A percentile compares a stretch with the other conserved stretches of the same genome.
phyloP scores from a whole-genome alignment of 2,888 invertebrate species.

The Hyalella azteca region DNA sequence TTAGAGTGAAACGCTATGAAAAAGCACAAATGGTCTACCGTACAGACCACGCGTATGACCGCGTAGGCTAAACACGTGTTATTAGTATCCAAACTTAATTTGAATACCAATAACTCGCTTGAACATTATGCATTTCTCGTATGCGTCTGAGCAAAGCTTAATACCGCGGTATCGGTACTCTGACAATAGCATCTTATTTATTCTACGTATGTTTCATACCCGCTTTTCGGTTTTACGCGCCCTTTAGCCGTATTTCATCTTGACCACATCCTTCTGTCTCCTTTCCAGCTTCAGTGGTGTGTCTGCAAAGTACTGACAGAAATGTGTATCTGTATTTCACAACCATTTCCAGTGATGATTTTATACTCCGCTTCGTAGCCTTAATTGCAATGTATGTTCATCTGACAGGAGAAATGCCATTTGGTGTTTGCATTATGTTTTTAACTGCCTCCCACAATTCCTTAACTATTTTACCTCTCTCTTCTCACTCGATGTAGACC shows the following conservation, averaged over 20 bases:
- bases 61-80: too few relatives aligned
- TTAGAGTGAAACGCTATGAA: too few relatives aligned
- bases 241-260: not conserved
- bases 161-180: too few relatives aligned
- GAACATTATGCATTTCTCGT: too few relatives aligned
- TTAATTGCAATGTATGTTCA: not conserved
- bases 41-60: too few relatives aligned
- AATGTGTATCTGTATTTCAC: not conserved
- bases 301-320: not conserved
- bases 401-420: slow-evolving; percentile 5
- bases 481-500: slow-evolving; percentile 27
- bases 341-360: not conserved
- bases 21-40: too few relatives aligned
- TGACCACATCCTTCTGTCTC: not conserved
- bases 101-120: too few relatives aligned
- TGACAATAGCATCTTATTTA: too few relatives aligned
- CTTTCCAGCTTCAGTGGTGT: slow-evolving; percentile 22
- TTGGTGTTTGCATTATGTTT: slow-evolving; percentile 11
- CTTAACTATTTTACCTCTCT: slow-evolving; percentile 26
- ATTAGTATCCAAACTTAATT: too few relatives aligned
- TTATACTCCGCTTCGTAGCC: not conserved
- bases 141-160: too few relatives aligned
- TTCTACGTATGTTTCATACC: not conserved
- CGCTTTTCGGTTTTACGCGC: not conserved
- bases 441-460: slow-evolving; percentile 13